A percentile compares a stretch with the other conserved stretches of the same genome.
phyloP scores from a whole-genome alignment of 2,797 vertebrate genomes.

The Zenarchopterus dispar region DNA sequence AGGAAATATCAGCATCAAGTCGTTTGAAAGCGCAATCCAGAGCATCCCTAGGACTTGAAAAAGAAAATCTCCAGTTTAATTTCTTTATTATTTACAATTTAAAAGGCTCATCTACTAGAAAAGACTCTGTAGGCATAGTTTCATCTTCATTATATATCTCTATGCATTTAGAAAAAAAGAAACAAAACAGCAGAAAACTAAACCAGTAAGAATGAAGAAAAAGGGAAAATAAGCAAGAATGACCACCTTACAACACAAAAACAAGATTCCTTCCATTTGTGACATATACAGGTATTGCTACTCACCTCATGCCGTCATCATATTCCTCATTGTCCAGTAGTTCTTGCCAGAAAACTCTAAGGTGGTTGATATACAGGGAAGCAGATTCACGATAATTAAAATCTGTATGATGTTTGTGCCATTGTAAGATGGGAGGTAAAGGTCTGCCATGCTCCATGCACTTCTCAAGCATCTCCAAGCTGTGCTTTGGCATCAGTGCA shows the following conservation, averaged over 20 bases:
- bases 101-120: neutral
- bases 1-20: slow-evolving; percentile 90
- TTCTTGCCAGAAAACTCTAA: slow-evolving; percentile 95
- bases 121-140: neutral
- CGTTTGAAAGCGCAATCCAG: slow-evolving; percentile 89
- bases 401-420: slow-evolving; percentile 89
- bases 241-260: no score
- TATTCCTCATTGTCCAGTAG: slow-evolving; percentile 88
- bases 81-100: no score
- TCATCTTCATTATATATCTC: no score
- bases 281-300: neutral
- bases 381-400: slow-evolving; percentile 87
- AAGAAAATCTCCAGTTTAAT: neutral
- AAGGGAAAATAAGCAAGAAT: neutral
- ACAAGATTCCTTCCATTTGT: neutral
- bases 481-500: slow-evolving; percentile 88
- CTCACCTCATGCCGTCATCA: slow-evolving; percentile 79
- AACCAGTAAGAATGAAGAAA: neutral
- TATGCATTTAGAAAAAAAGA: no score
- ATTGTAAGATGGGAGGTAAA: slow-evolving; percentile 87
- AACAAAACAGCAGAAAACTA: no score
- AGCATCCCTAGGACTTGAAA: slow-evolving; percentile 83
- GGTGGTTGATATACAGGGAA: slow-evolving; percentile 88
- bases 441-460: slow-evolving; percentile 88
- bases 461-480: slow-evolving; percentile 88